Evolutionary conservation across 2,797 vertebrate species (phyloP), one percentile per base, ranked within the genome.

Genomic region (Scomberomorus guttatus): DNA sequence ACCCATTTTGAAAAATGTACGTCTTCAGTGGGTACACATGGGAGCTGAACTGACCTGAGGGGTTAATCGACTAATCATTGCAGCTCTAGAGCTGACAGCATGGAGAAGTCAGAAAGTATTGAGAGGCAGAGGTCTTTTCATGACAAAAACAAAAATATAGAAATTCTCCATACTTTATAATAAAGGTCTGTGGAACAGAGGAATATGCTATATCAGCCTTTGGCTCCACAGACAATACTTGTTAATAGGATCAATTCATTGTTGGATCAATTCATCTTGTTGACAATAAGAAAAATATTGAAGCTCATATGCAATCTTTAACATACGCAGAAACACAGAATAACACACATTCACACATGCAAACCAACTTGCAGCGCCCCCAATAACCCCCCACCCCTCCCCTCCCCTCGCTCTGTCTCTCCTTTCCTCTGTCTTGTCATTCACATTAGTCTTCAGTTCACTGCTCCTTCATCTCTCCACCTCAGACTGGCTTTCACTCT

Each of bases 371-470:
- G 15, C 48, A 54, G 58, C 62, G 27, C 6, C 32, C 8, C 1
- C 8, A n/a, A n/a, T n/a, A n/a, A n/a, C 7, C 20, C 68, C 44
- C 10, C 25, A 82, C 87, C 56, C 54, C 44, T 74, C 29, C 57
- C 50, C 56, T 37, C 13, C 64, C 27, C 77, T 60, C 60, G 39
- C 32, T 44, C n/a, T 61, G 55, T 70, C 44, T 34, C 15, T 50
- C 39, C 5, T 34, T 60, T 46, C 60, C 20, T 57, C 57, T 74
- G 55, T 76, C 76, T 76, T 79, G 75, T 85, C 81, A 83, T 86
- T 88, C 69, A 85, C 68, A 82, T 90, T 80, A 89, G 80, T 77
- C 73, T 63, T 48, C 72, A 77, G 58, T 82, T 85, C 67, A 73
- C 60, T 81, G 73, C 87, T 79, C 61, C 57, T 66, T 67, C 65